A percentile compares a stretch with the other conserved stretches of the same genome.
Conservation (phyloP, 2,888 invertebrate genomes). For the Tenodera sinensis region DNA sequence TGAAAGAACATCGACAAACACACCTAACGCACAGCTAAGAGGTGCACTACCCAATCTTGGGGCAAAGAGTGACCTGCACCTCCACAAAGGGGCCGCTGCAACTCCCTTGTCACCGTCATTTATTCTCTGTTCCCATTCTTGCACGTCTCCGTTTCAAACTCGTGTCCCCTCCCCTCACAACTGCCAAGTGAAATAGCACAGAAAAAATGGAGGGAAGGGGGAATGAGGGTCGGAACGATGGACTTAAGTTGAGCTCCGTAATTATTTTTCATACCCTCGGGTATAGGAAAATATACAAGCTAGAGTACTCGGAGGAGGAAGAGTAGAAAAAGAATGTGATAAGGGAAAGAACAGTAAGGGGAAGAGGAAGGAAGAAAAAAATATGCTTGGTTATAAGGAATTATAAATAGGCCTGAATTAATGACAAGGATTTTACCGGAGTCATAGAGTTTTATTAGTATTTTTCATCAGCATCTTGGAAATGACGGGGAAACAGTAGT, state of each 20-base stretch:
- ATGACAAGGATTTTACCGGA: slow-evolving; percentile 20
- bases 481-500: neutral
- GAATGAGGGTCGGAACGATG: slow-evolving; percentile 16
- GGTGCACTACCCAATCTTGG: neutral
- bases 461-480: slow-evolving; percentile 17
- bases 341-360: neutral
- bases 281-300: slow-evolving; percentile 29
- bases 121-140: slow-evolving; percentile 21
- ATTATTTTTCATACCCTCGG: slow-evolving; percentile 32
- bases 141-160: slow-evolving; percentile 3
- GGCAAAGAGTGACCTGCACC: neutral
- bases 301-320: slow-evolving; percentile 15
- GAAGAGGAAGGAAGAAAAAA: neutral
- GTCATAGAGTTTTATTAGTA: slow-evolving; percentile 22
- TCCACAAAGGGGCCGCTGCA: neutral
- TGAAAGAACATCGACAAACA: too few species aligned
- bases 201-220: neutral
- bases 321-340: neutral
- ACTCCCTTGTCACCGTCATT: slow-evolving; percentile 18
- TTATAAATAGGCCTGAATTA: slow-evolving; percentile 31
- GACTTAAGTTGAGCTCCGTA: slow-evolving; percentile 30
- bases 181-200: slow-evolving; percentile 11
- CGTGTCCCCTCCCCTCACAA: neutral
- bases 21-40: neutral
- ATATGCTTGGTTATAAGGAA: slow-evolving; percentile 21